Evolutionary conservation across 2,888 invertebrate genomes (phyloP).

Genomic region (Mactromeris polynyma): DNA sequence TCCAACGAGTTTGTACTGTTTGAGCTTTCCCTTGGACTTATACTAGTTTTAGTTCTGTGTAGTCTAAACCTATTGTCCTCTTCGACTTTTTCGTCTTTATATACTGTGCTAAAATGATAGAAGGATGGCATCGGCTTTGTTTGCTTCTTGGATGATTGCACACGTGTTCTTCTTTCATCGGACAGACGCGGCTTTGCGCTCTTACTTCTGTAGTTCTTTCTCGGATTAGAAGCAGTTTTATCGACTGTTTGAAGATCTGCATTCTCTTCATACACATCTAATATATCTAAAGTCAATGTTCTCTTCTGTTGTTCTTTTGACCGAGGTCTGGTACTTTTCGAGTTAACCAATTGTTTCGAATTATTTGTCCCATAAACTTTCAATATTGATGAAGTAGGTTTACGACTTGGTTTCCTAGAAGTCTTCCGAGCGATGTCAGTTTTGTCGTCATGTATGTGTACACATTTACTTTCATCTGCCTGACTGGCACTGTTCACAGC

Average conservation of each 20-base stretch:
- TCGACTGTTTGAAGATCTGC: constrained; percentile 20
- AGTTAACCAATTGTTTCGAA: neutral
- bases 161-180: neutral
- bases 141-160: constrained; percentile 13
- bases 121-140: neutral
- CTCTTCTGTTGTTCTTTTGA: neutral
- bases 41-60: neutral
- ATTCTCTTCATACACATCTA: constrained; percentile 26
- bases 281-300: constrained; percentile 23
- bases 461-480: neutral
- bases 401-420: neutral
- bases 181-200: neutral
- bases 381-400: neutral
- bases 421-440: neutral
- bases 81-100: neutral
- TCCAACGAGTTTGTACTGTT: neutral
- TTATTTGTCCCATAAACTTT: neutral
- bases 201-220: neutral
- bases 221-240: neutral
- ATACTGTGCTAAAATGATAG: neutral
- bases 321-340: neutral
- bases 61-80: neutral
- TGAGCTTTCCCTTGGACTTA: neutral
- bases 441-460: neutral
- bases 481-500: neutral